Conservation (phyloP, 2,113 vertebrate species). For the Siniperca knerii region DNA sequence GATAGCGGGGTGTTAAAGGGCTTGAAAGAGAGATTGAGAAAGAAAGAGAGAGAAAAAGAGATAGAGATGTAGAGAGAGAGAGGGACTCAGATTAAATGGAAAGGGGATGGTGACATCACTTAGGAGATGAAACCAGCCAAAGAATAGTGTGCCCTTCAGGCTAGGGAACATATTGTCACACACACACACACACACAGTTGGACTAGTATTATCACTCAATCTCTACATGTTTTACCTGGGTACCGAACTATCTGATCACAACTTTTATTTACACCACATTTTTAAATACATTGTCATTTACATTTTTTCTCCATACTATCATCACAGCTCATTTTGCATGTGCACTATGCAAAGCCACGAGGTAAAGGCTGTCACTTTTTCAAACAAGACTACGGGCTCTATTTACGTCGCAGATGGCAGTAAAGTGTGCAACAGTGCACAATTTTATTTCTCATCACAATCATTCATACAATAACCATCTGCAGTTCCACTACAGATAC, state of each 20-base stretch:
- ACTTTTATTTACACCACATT: not conserved
- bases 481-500: too few species aligned
- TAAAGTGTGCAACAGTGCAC: too few species aligned
- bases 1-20: constrained; percentile 48
- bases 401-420: too few species aligned
- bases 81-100: constrained; percentile 65
- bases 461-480: too few species aligned
- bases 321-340: not conserved
- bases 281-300: not conserved
- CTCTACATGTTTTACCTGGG: not conserved
- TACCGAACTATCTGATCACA: not conserved
- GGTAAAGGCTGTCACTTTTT: not conserved
- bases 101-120: constrained; percentile 72
- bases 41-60: constrained; percentile 18
- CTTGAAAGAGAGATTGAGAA: constrained; percentile 41
- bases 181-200: constrained; percentile 2
- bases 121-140: constrained; percentile 72
- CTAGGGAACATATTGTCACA: constrained; percentile 30
- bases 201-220: not conserved
- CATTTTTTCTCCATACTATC: too few species aligned
- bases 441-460: too few species aligned
- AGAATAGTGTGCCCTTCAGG: constrained; percentile 72
- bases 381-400: not conserved
- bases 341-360: not conserved
- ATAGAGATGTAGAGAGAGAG: constrained; percentile 28